Conservation (phyloP, 2,797 vertebrate species). For the Alca torda region DNA sequence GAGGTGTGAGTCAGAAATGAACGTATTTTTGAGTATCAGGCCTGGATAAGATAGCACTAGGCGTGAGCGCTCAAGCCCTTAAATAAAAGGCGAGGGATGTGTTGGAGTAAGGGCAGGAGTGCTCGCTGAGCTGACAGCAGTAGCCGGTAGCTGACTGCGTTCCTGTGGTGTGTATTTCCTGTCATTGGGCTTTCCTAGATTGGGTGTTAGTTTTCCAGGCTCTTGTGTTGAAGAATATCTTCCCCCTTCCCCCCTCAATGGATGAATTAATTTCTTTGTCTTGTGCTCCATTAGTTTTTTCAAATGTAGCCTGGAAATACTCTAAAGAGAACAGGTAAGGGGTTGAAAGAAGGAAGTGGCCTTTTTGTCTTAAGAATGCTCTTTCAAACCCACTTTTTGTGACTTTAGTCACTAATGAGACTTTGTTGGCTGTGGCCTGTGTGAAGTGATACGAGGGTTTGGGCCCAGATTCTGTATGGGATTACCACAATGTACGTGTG, state of each 20-base stretch:
- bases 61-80: not conserved
- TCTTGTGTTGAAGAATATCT: not conserved
- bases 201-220: not conserved
- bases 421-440: not conserved
- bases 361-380: not conserved
- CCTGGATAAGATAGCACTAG: not conserved
- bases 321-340: not conserved
- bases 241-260: accelerated
- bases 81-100: accelerated
- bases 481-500: accelerated
- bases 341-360: not conserved
- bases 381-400: not conserved
- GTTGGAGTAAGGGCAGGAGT: not conserved
- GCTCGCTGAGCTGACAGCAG: not conserved
- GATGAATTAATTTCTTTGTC: not conserved
- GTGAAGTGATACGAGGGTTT: not conserved
- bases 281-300: not conserved
- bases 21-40: not conserved
- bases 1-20: conserved; percentile 4
- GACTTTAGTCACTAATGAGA: not conserved
- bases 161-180: not conserved
- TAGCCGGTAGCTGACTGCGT: not conserved
- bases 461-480: not conserved
- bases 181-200: accelerated
- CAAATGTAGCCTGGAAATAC: not conserved